Evolutionary conservation across 2,888 invertebrate species (phyloP), one percentile per base, ranked within the genome.

Genomic region (Orthosia gothica): DNA sequence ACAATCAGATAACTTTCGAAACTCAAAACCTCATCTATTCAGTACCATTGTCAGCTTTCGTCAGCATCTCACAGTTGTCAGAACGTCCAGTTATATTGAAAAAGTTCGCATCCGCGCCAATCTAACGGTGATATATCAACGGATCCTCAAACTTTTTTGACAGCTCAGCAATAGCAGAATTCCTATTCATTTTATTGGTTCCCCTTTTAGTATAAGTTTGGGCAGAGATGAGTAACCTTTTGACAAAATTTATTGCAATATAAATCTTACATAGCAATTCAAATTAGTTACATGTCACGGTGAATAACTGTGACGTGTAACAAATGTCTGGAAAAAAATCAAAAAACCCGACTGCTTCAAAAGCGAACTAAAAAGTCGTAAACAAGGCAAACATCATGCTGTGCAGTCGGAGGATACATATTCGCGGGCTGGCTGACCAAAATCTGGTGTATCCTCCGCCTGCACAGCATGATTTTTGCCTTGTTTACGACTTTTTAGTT

Each of bases 81-180:
- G 72, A 78, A 74, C 79, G 75, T 81, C 73, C 81, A 63, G 81
- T 84, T 82, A 84, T 85, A 85, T 85, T 86, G 85, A 84, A 85
- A 86, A 86, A 85, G 76, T 85, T 86, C 71, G 69, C 62, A 69
- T 74, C 74, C 55, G 57, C 69, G 76, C 64, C 54, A 50, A 74
- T 66, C 57, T 61, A 64, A 64, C 49, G 67, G 73, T 68, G 74
- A 85, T 85, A 84, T 86, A 85, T 85, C 84, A 83, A 68, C 49
- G 70, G 15, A 49, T 69, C 73, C 71, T 85, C 77, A 78, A 86
- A 85, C 73, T 85, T 85, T 85, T 84, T 78, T 84, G 86, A 82
- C 82, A 76, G 66, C 64, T 74, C 84, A 86, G 86, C 85, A 76
- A 85, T 84, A 78, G 82, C 55, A 20, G 74, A 84, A 85, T 83